Evolutionary conservation across 2,797 vertebrate genomes (phyloP).

Genomic region (Anguilla obscura): DNA sequence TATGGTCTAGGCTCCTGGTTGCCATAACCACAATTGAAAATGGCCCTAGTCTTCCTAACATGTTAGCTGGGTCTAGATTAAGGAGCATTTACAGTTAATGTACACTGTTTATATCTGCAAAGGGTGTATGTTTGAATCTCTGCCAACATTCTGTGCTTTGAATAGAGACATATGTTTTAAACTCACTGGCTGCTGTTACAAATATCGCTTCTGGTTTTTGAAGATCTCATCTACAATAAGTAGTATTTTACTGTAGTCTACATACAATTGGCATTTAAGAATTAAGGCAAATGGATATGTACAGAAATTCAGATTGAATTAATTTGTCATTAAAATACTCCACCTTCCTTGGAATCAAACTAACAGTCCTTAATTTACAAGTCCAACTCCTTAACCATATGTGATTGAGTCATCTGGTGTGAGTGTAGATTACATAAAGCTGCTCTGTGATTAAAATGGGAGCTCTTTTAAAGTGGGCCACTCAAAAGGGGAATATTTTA

Average conservation of each 20-base stretch:
- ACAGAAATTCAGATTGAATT: not conserved
- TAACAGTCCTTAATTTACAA: not conserved
- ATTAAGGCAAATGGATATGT: not conserved
- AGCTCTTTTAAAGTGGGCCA: not conserved
- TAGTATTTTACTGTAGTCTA: not conserved
- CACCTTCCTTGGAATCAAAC: not conserved
- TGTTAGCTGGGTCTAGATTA: slow-evolving; percentile 47
- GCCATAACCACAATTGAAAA: slow-evolving; percentile 31
- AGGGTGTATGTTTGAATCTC: slow-evolving; percentile 56
- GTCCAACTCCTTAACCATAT: not conserved
- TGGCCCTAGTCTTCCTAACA: slow-evolving; percentile 35
- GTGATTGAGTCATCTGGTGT: not conserved
- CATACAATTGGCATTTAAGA: not conserved
- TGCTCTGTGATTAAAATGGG: not conserved
- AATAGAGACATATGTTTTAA: slow-evolving; percentile 69
- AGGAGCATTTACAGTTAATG: slow-evolving; percentile 53
- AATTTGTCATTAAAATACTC: not conserved
- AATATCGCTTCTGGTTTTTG: not conserved
- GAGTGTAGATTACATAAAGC: not conserved
- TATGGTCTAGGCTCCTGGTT: slow-evolving; percentile 38
- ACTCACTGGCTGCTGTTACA: slow-evolving; percentile 54
- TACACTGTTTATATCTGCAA: slow-evolving; percentile 70
- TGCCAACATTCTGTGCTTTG: slow-evolving; percentile 51
- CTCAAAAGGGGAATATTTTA: not conserved
- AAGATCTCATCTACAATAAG: slow-evolving; percentile 34